Base-by-base conservation (phyloP, 1,140 invertebrate species). In the Macrotrachela quadricornifera region DNA sequence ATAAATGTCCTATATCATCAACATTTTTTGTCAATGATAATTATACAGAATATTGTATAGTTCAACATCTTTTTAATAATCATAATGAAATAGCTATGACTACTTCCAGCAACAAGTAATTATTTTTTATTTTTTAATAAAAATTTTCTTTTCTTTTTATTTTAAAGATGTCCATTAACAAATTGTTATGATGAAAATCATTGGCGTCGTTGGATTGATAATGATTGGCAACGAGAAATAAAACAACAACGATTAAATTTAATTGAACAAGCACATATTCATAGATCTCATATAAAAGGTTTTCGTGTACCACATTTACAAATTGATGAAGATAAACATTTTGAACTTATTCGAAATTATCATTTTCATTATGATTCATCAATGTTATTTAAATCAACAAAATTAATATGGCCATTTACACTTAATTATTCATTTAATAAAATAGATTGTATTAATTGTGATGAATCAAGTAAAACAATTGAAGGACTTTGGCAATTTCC, bases 301-400 rank as follows among this genome's bases (percentile, higher is more conserved):
- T 53, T 53, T 18, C 14, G 51, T 12, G 8, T 47, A 4, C 51
- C 51, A 30, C 21, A 41, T 36, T 48, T 53, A 18, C 44, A 53
- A 30, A 30, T 46, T 11, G 44, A 37, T 30, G 51, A 44, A 18
- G 46, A 53, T 40, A 44, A 38, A 6, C 51, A 53, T 37, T 53
- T 45, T 15, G 18, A 40, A 47, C n/a, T 44, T 6, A 16, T 53
- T 16, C 46, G 40, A 47, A 53, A 53, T 40, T 53, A 47, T 17
- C 44, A 21, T 15, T 53, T 53, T 30, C 46, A 42, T 42, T 53
- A 53, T 36, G 51, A 53, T 17, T 53, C 51, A 11, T 47, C 45
- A 17, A 44, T 30, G 21, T 30, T 30, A 30, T 30, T 30, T 8
- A 30, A 30, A 30, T 30, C 21, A 30, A 2, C 21, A 30, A 30